These are phyloP conservation scores for Platysternon megacephalum DNA, from an alignment of 2,113 vertebrate species.

Conservation along the genomic window DNA sequence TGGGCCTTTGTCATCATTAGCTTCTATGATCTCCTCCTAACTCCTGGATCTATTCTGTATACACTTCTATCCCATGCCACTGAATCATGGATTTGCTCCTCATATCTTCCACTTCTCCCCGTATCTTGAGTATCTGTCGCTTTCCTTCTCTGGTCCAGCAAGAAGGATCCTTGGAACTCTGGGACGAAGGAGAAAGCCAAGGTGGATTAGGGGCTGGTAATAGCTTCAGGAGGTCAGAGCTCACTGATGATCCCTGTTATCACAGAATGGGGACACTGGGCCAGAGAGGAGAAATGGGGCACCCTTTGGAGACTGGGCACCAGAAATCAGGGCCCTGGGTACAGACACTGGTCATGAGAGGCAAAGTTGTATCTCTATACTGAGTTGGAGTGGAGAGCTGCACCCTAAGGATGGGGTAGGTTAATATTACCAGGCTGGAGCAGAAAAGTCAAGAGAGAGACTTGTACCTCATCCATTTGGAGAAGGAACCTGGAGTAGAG, in stretches of 20 bases:
- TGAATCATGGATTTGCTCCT: neutral
- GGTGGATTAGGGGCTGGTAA: neutral
- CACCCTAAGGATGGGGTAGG: neutral
- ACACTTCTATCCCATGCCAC: accelerated
- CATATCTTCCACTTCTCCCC: neutral
- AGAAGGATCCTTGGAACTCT: neutral
- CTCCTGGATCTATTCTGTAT: neutral
- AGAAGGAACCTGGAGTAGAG: neutral
- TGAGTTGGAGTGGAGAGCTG: neutral
- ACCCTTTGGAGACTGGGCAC: neutral
- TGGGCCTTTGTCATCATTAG: neutral
- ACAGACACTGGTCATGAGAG: neutral
- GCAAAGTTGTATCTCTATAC: neutral
- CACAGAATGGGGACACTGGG: neutral
- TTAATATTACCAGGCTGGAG: neutral
- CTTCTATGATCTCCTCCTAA: neutral
- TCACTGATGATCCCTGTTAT: neutral
- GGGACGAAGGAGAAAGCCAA: neutral
- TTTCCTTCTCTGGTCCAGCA: neutral
- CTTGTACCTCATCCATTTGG: neutral
- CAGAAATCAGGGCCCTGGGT: neutral
- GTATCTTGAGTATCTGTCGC: neutral
- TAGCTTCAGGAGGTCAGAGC: neutral
- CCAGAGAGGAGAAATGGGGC: neutral
- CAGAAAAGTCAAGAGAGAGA: neutral